Percentiles rank a stretch among this genome's conserved stretches.
Conservation (phyloP, 2,888 invertebrate genomes). For the Agrotis segetum region DNA sequence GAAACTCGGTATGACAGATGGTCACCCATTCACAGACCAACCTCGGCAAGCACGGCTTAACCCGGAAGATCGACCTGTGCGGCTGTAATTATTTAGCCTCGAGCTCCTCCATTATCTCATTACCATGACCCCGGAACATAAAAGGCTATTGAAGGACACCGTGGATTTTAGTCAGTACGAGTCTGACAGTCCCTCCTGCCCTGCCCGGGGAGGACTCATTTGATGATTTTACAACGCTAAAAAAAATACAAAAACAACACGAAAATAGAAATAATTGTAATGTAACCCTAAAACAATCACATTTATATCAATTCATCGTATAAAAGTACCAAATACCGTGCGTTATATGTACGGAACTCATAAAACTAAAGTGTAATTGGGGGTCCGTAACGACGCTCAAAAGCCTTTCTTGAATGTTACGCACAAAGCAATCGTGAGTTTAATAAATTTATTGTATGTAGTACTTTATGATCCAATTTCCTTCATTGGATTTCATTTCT, state of each 20-base stretch:
- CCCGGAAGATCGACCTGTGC: too few relatives aligned
- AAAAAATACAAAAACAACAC: neutral
- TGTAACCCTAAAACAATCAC: constrained; percentile 21
- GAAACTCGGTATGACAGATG: too few relatives aligned
- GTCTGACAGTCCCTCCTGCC: too few relatives aligned
- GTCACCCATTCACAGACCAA: too few relatives aligned
- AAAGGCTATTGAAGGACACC: too few relatives aligned
- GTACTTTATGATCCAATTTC: constrained; percentile 35
- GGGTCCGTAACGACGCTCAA: constrained; percentile 48
- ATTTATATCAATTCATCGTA: constrained; percentile 48
- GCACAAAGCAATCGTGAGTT: constrained; percentile 41
- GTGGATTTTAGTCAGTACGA: too few relatives aligned
- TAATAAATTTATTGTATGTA: constrained; percentile 55
- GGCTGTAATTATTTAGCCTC: too few relatives aligned
- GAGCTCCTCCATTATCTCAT: too few relatives aligned
- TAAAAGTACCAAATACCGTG: constrained; percentile 47
- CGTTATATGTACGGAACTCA: constrained; percentile 54
- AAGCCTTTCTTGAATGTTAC: constrained; percentile 49
- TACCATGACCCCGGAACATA: too few relatives aligned
- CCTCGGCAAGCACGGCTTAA: too few relatives aligned
- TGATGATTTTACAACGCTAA: too few relatives aligned
- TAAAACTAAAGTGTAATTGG: constrained; percentile 62
- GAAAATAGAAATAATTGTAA: neutral
- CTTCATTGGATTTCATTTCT: constrained; percentile 31
- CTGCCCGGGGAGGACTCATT: too few relatives aligned